Conservation (phyloP, 2,888 invertebrate genomes). For the Heliconius erato region DNA sequence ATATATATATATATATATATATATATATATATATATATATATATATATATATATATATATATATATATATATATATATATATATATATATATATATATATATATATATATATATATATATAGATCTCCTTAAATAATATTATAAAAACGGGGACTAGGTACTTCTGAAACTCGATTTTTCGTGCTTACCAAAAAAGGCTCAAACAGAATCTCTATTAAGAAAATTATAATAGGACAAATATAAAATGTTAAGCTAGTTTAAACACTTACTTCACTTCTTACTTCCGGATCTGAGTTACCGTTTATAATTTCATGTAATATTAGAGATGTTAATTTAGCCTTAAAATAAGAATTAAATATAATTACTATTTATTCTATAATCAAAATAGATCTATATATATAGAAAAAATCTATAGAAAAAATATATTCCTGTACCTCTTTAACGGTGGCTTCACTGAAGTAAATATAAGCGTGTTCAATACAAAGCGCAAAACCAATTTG, state of each 20-base stretch:
- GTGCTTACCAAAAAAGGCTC: not conserved
- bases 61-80: too few relatives aligned
- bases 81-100: too few relatives aligned
- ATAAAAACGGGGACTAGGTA: too few relatives aligned
- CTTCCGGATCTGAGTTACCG: constrained; percentile 59
- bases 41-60: too few relatives aligned
- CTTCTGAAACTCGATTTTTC: not conserved
- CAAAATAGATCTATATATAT: not conserved
- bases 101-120: too few relatives aligned
- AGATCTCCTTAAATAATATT: too few relatives aligned
- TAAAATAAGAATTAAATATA: constrained; percentile 52
- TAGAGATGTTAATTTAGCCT: constrained; percentile 66
- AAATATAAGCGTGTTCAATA: constrained; percentile 62
- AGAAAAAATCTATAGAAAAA: too few relatives aligned
- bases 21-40: too few relatives aligned
- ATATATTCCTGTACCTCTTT: constrained; percentile 60
- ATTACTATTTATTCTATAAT: not conserved
- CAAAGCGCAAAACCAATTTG: constrained; percentile 62
- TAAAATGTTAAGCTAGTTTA: not conserved
- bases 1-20: too few relatives aligned
- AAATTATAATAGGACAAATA: not conserved
- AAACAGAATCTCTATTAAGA: too few relatives aligned
- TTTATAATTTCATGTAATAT: constrained; percentile 70
- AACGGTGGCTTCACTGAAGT: constrained; percentile 62
- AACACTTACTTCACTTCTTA: constrained; percentile 64